These are phyloP conservation scores for Ranitomeya imitator DNA, from an alignment of 2,113 vertebrate species.

Conservation along the genomic window DNA sequence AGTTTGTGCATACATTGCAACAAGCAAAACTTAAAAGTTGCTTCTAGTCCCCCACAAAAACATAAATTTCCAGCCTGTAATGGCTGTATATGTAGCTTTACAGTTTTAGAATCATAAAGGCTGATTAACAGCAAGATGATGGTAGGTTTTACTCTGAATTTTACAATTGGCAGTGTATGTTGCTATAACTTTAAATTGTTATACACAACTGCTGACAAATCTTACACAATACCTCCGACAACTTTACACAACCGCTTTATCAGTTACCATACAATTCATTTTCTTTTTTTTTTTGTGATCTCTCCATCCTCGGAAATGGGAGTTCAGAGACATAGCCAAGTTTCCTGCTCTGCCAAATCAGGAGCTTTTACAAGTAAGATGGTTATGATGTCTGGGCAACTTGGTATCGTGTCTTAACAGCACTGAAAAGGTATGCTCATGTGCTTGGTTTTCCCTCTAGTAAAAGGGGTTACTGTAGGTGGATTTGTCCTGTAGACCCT, in stretches of 20 bases:
- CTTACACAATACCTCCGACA: too few relatives aligned
- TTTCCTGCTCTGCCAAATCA: slow-evolving; percentile 4
- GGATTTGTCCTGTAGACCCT: too few relatives aligned
- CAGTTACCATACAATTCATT: not conserved
- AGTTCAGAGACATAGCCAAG: slow-evolving; percentile 5
- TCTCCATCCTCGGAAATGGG: not conserved
- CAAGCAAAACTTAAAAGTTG: not conserved
- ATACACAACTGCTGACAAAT: not conserved
- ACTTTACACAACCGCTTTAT: not conserved
- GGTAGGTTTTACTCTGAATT: too few relatives aligned
- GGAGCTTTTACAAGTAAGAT: not conserved
- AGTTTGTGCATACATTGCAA: not conserved
- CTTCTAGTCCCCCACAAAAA: too few relatives aligned
- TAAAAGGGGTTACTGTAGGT: too few relatives aligned
- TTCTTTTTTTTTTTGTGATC: slow-evolving; percentile 3
- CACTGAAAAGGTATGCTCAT: slow-evolving; percentile 15
- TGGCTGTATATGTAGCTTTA: not conserved
- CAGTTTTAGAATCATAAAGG: not conserved
- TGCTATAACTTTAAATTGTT: too few relatives aligned
- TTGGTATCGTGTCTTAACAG: not conserved
- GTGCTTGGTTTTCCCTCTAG: too few relatives aligned
- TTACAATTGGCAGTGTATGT: too few relatives aligned
- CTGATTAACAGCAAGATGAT: too few relatives aligned
- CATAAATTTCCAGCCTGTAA: not conserved
- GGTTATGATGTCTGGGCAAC: slow-evolving; percentile 6